These are phyloP conservation scores for Heterodera carotae DNA, from an alignment of 1,140 invertebrate species.

Conservation along the genomic window DNA sequence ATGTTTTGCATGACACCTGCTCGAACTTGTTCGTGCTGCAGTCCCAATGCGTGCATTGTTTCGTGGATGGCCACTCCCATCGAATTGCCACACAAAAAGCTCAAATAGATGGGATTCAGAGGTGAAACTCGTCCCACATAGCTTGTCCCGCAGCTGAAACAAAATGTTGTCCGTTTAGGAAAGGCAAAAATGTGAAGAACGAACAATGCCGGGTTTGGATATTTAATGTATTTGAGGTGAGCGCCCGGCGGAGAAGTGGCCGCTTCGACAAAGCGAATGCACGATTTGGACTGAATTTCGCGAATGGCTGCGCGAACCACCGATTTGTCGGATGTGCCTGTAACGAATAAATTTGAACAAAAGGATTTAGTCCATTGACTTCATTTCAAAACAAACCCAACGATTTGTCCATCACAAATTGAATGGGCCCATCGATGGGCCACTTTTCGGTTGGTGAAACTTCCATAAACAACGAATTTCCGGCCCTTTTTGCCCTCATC, in stretches of 20 bases:
- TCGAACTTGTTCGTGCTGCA: conserved; percentile 71
- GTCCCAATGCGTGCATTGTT: conserved; percentile 62
- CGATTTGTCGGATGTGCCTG: background rate
- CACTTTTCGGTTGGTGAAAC: conserved; percentile 21
- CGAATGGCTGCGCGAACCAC: background rate
- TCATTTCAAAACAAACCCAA: conserved; percentile 14
- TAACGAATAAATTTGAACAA: background rate
- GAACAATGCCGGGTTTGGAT: background rate
- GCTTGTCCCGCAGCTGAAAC: conserved; percentile 56
- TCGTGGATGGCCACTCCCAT: conserved; percentile 66
- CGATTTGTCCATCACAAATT: conserved; percentile 32
- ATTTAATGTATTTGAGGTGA: conserved; percentile 15
- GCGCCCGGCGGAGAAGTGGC: background rate
- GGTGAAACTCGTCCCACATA: conserved; percentile 53
- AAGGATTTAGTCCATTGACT: background rate
- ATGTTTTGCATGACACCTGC: background rate
- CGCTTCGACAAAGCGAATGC: conserved; percentile 8
- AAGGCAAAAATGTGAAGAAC: background rate
- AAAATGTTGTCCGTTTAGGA: background rate
- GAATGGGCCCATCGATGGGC: conserved; percentile 27
- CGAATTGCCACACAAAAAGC: conserved; percentile 36
- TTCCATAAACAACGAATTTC: conserved; percentile 27
- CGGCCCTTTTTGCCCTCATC: background rate
- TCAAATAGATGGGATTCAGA: conserved; percentile 56
- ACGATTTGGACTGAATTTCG: conserved; percentile 17